A percentile compares a stretch with the other conserved stretches of the same genome.
Conservation (phyloP, 2,888 invertebrate species). For the Watsonalla binaria region DNA sequence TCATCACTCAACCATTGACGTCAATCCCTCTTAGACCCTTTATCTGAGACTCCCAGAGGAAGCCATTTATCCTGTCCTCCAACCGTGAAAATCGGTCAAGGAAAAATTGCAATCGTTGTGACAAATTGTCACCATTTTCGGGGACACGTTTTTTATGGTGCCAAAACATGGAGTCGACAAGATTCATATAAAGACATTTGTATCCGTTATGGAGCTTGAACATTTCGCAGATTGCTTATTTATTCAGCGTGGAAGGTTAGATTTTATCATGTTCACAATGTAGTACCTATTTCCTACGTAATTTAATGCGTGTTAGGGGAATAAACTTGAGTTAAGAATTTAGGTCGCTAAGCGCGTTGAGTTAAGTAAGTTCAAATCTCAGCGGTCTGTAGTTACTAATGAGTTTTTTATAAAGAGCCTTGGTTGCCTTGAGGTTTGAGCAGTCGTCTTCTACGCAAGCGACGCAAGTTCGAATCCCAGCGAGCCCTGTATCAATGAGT, state of each 20-base stretch:
- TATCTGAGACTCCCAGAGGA: neutral
- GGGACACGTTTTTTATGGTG: neutral
- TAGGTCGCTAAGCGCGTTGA: too few relatives aligned
- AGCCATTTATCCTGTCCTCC: neutral
- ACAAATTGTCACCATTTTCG: neutral
- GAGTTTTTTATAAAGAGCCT: too few relatives aligned
- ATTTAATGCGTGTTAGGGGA: conserved; percentile 40
- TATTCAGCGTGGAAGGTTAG: neutral
- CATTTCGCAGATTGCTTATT: neutral
- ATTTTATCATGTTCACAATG: neutral
- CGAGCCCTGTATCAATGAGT: too few relatives aligned
- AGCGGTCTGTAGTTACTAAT: too few relatives aligned
- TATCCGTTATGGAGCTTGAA: neutral
- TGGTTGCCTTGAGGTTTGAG: too few relatives aligned
- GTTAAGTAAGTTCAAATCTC: too few relatives aligned
- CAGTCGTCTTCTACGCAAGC: too few relatives aligned
- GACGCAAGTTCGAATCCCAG: too few relatives aligned
- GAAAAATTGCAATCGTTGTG: neutral
- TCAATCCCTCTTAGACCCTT: neutral
- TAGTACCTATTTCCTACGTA: conserved; percentile 29
- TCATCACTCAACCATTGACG: neutral
- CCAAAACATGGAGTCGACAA: neutral
- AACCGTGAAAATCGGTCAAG: neutral
- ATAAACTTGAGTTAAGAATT: too few relatives aligned
- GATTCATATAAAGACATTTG: neutral